Evolutionary conservation across 2,797 vertebrate species (phyloP), one percentile per base, ranked within the genome.

Genomic region (Danio jaintianensis): DNA sequence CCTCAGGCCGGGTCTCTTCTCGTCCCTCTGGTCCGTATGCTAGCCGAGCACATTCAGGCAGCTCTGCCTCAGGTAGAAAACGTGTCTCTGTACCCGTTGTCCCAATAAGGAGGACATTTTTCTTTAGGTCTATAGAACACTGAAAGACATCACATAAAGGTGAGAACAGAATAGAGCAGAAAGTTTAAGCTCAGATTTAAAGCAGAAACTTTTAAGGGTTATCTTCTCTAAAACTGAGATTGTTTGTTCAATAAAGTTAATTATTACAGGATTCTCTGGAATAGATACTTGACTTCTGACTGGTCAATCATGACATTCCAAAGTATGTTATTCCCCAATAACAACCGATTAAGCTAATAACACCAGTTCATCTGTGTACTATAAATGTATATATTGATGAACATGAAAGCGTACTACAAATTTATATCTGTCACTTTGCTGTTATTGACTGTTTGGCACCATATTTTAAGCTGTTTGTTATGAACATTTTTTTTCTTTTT

Each of bases 81-180:
- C 92, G 92, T 2, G 98, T 99, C 90, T 98, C 96, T 0, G 98
- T 96, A 84, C 97, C 97, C 0, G 98, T 99, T 0, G 98, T 99
- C 90, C 97, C 96, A 0, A 99, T 98, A 80, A 99, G 93, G 0
- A 99, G 94, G 1, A 96, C 91, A 0, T 93, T 98, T 91, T 96
- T 98, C 94, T 99, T 98, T 90, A 99, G 93, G 90, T 99, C 98
- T 11, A 99, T 99, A 0, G 98, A 95, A 87, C 98, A 99, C 98
- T 99, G 85, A 0, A 62, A 67, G 77, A 58, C 66, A 85, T 29
- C 9, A 55, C 43, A 64, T 45, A 1, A 74, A 63, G 15, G 4
- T 61, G n/a, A 15, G 6, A 45, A 2, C 50, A 13, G 45, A 1
- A 52, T 12, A 8, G 4, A 75, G 29, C 20, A 71, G 12, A 78